Percentiles rank a stretch among this genome's conserved stretches.
phyloP scores from a whole-genome alignment of 2,113 vertebrate genomes.

The Ochotona princeps region DNA sequence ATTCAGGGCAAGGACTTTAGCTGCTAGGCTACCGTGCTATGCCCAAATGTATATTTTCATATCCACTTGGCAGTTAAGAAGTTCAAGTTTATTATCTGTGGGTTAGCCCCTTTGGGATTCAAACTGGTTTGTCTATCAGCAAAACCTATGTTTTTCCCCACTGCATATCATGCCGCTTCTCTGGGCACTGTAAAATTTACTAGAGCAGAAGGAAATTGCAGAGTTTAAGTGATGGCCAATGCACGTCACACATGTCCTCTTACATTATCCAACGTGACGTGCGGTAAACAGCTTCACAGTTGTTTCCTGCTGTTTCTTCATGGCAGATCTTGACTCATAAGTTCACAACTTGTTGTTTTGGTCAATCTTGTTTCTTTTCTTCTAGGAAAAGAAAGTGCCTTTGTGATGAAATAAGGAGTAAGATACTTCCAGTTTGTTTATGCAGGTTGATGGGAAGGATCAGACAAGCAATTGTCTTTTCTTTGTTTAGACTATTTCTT shows the following conservation, averaged over 20 bases:
- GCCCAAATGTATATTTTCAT: background rate
- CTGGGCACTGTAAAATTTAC: background rate
- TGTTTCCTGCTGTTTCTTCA: constrained; percentile 55
- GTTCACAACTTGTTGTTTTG: constrained; percentile 4
- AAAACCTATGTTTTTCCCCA: background rate
- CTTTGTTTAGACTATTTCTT: background rate
- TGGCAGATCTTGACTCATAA: background rate
- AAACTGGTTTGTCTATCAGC: background rate
- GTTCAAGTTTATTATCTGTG: background rate
- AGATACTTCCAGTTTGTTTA: background rate
- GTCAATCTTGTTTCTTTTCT: background rate
- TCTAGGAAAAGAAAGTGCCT: background rate
- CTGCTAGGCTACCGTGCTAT: background rate
- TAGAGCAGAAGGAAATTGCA: constrained; percentile 67
- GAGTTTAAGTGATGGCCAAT: constrained; percentile 46
- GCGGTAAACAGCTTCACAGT: background rate
- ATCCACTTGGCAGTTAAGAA: background rate
- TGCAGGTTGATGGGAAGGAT: background rate
- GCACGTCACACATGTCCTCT: constrained; percentile 22
- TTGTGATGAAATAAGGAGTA: constrained; percentile 20
- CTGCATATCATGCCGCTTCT: background rate
- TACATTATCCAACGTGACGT: constrained; percentile 2
- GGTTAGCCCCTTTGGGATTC: background rate
- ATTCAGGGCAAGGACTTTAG: too few species aligned
- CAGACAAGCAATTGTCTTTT: background rate